phyloP scores from a whole-genome alignment of 2,797 vertebrate genomes.

The Notamacropus eugenii region DNA sequence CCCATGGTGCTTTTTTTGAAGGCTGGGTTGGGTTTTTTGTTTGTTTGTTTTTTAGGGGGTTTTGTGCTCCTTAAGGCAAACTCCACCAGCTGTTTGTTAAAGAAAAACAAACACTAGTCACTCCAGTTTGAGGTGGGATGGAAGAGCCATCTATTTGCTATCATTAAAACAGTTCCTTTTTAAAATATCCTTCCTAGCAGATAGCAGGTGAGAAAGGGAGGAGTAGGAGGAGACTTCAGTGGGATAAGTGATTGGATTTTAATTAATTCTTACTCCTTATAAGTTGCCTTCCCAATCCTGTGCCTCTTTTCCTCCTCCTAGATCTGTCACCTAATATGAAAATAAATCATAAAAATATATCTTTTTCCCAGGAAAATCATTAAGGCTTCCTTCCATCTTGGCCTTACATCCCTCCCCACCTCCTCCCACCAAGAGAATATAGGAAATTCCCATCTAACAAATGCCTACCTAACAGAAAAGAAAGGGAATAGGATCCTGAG shows the following conservation, averaged over 20 bases:
- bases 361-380: neutral
- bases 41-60: neutral
- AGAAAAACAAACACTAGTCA: conserved; percentile 84
- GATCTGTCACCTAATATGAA: neutral
- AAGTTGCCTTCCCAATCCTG: neutral
- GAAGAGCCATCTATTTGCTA: conserved; percentile 82
- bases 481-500: neutral
- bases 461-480: neutral
- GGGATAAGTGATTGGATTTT: neutral
- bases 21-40: conserved; percentile 3
- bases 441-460: neutral
- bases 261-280: neutral
- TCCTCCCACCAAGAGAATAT: neutral
- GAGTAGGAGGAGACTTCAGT: fast-evolving
- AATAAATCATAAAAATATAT: neutral
- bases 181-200: conserved; percentile 66
- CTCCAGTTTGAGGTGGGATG: conserved; percentile 46
- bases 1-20: conserved; percentile 64
- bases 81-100: conserved; percentile 83
- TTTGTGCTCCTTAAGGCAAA: conserved; percentile 78
- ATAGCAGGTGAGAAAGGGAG: neutral
- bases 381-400: neutral
- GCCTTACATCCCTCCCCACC: neutral
- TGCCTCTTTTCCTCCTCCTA: neutral
- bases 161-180: conserved; percentile 63